A percentile compares a stretch with the other conserved stretches of the same genome.
Evolutionary conservation across 2,888 invertebrate species (phyloP).

Genomic region (Eupithecia subumbrata): DNA sequence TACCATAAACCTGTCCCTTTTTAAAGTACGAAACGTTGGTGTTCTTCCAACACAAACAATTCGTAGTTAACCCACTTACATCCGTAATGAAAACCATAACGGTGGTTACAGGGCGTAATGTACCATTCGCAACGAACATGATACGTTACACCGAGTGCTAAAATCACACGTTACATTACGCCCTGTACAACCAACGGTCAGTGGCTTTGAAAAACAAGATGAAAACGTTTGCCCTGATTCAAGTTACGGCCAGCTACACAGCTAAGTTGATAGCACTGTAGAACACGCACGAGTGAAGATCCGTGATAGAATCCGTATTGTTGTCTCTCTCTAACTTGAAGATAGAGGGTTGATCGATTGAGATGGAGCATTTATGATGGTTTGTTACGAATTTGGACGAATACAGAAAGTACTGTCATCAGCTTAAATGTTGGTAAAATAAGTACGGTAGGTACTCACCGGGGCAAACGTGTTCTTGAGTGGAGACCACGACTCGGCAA

Average conservation of each 20-base stretch:
- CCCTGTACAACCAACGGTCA: too few species aligned
- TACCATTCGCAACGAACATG: background rate
- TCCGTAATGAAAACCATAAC: too few species aligned
- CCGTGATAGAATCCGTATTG: conserved; percentile 43
- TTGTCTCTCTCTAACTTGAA: conserved; percentile 41
- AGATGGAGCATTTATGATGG: conserved; percentile 36
- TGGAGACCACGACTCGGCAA: too few species aligned
- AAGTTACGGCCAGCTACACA: background rate
- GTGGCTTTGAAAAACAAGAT: background rate
- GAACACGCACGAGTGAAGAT: conserved; percentile 59
- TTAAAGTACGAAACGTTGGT: too few species aligned
- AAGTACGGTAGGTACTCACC: too few species aligned
- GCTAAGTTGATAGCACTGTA: conserved; percentile 18
- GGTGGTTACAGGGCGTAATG: background rate
- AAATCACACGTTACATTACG: too few species aligned
- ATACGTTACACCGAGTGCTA: background rate
- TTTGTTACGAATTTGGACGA: background rate
- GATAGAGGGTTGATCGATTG: conserved; percentile 22
- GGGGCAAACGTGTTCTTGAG: too few species aligned
- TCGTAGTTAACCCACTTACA: too few species aligned
- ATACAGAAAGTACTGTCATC: background rate
- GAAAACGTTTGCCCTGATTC: background rate
- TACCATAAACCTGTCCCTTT: too few species aligned
- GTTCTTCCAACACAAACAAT: too few species aligned
- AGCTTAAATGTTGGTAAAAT: background rate